phyloP scores from a whole-genome alignment of 2,797 vertebrate species.

The Hippocampus kuda region DNA sequence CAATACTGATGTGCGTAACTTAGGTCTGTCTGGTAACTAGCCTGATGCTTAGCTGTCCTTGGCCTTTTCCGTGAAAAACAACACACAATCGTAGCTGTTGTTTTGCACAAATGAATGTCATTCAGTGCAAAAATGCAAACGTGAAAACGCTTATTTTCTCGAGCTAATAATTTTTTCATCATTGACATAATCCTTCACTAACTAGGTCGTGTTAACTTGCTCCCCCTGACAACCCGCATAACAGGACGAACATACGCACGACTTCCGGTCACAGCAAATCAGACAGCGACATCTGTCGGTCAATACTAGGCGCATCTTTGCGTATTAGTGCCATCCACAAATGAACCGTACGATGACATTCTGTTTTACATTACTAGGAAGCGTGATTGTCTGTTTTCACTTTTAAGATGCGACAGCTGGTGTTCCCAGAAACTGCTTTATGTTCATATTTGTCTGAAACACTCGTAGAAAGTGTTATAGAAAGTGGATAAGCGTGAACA shows the following conservation, averaged over 20 bases:
- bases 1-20: not conserved
- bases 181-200: conserved; percentile 15
- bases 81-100: not conserved
- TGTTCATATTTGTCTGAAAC: too few relatives aligned
- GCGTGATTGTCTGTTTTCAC: too few relatives aligned
- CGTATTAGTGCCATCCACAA: not conserved
- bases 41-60: not conserved
- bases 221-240: conserved; percentile 57
- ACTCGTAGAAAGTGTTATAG: too few relatives aligned
- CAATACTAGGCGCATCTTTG: not conserved
- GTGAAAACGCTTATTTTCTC: conserved; percentile 6
- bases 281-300: conserved; percentile 31
- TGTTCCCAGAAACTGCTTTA: too few relatives aligned
- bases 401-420: too few relatives aligned
- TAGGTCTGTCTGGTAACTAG: not conserved
- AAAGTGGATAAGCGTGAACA: too few relatives aligned
- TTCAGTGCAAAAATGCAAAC: not conserved
- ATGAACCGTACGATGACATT: too few relatives aligned
- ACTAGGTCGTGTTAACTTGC: conserved; percentile 17
- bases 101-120: not conserved
- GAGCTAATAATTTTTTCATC: conserved; percentile 29
- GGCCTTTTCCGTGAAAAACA: not conserved
- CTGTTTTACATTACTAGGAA: too few relatives aligned
- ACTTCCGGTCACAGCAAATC: conserved; percentile 2
- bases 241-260: conserved; percentile 29